Conservation (phyloP, 2,113 vertebrate species). For the Nannobrachium achirus region DNA sequence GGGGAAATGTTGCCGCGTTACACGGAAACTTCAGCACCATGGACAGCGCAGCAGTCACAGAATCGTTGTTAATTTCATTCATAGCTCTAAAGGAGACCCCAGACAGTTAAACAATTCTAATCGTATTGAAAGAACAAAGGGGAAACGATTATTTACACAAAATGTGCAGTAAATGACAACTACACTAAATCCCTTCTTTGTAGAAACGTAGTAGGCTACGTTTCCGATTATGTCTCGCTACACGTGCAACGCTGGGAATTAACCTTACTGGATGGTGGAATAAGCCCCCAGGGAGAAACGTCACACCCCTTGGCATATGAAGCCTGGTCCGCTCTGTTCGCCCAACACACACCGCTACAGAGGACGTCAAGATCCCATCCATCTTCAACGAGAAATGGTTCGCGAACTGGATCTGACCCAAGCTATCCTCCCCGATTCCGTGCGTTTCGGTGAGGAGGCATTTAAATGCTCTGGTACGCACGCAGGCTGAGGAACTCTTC, state of each 20-base stretch:
- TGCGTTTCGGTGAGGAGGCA: slow-evolving; percentile 68
- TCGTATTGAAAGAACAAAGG: background rate
- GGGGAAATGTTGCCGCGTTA: background rate
- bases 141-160: no score
- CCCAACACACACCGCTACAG: slow-evolving; percentile 74
- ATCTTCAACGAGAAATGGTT: slow-evolving; percentile 85
- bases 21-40: slow-evolving; percentile 73
- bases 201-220: background rate
- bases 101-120: background rate
- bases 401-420: slow-evolving; percentile 76
- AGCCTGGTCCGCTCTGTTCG: slow-evolving; percentile 76
- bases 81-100: no score
- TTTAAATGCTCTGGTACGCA: slow-evolving; percentile 57
- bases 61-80: background rate
- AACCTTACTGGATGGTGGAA: slow-evolving; percentile 80
- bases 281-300: slow-evolving; percentile 79
- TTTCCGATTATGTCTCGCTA: slow-evolving; percentile 10
- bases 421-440: slow-evolving; percentile 67
- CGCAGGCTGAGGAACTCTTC: slow-evolving; percentile 58
- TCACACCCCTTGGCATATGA: slow-evolving; percentile 81
- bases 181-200: no score
- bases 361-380: slow-evolving; percentile 81
- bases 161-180: background rate
- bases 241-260: slow-evolving; percentile 61
- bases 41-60: slow-evolving; percentile 68